Conservation (phyloP, 2,113 vertebrate genomes). For the Antechinus stuartii region DNA sequence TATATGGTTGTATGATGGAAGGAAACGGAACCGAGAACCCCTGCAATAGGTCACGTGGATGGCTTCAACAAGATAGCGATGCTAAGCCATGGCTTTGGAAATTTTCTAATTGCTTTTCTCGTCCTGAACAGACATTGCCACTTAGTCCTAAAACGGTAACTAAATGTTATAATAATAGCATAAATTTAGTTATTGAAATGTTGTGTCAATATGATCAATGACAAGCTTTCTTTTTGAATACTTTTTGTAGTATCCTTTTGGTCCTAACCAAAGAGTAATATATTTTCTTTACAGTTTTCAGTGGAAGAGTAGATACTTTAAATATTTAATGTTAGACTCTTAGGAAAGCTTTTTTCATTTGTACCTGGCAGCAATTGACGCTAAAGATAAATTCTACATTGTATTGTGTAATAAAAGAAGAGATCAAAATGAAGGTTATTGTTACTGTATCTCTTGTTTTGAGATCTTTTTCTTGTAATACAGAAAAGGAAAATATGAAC, state of each 20-base stretch:
- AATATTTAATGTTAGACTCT: slow-evolving; percentile 51
- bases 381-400: slow-evolving; percentile 26
- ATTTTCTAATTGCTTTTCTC: slow-evolving; percentile 94
- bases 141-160: slow-evolving; percentile 88
- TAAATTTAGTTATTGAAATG: not conserved
- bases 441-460: slow-evolving; percentile 25
- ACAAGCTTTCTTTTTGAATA: not conserved
- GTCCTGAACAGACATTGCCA: slow-evolving; percentile 86
- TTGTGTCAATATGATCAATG: slow-evolving; percentile 4
- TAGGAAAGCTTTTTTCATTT: slow-evolving; percentile 42
- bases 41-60: slow-evolving; percentile 87
- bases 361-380: slow-evolving; percentile 14
- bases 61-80: slow-evolving; percentile 90
- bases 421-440: slow-evolving; percentile 29
- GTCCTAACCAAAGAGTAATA: not conserved
- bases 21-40: slow-evolving; percentile 89
- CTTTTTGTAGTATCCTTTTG: not conserved
- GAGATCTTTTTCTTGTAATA: not conserved
- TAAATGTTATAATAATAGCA: not conserved
- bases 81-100: slow-evolving; percentile 93
- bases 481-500: not conserved
- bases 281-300: slow-evolving; percentile 4
- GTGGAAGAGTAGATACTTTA: slow-evolving; percentile 22
- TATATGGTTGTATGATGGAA: slow-evolving; percentile 92
- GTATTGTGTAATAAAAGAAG: slow-evolving; percentile 19